Evolutionary conservation across 2,888 invertebrate genomes (phyloP), one percentile per base, ranked within the genome.

Genomic region (Chydorus sphaericus): DNA sequence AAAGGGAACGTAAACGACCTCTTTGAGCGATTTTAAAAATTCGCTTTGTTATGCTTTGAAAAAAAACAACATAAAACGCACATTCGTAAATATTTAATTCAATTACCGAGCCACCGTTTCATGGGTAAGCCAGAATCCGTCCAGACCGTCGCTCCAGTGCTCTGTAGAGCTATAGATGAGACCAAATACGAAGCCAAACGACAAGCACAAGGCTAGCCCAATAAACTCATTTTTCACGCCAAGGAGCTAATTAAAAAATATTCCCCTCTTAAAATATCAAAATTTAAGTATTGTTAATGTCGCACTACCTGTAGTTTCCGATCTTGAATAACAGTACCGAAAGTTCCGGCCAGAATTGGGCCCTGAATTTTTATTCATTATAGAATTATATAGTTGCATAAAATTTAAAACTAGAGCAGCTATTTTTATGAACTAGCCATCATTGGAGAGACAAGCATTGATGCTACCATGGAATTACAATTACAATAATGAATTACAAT

Each of bases 401-500:
- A 30, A 38, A 37, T 44, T 39, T 11, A 23, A 37, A 51, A 54
- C 20, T 14, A 11, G 39, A 44, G 10, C 44, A 2, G 4, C 14
- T 37, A 14, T 11, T 10, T 38, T 3, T 4, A 38, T 50, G 10
- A 8, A 33, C 18, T 20, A 63, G 82, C 83, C 84, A 85, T 85
- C 39, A 86, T 72, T 0, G 85, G 85, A 0, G 85, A 85, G 57
- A 86, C 82, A 18, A 86, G 74, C 85, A 86, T 85, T 65, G 84
- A 84, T 53, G 85, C 84, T 6, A 85, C 82, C 38, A 86, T n/a
- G n/a, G n/a, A n/a, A n/a, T n/a, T n/a, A n/a, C n/a, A n/a, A n/a
- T n/a, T n/a, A n/a, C n/a, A n/a, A n/a, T n/a, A n/a, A n/a, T n/a
- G n/a, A n/a, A n/a, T n/a, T n/a, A n/a, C n/a, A n/a, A n/a, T n/a